Percentiles rank a stretch among this genome's conserved stretches.
phyloP scores from a whole-genome alignment of 2,888 invertebrate genomes.

The Archips crataeganus region DNA sequence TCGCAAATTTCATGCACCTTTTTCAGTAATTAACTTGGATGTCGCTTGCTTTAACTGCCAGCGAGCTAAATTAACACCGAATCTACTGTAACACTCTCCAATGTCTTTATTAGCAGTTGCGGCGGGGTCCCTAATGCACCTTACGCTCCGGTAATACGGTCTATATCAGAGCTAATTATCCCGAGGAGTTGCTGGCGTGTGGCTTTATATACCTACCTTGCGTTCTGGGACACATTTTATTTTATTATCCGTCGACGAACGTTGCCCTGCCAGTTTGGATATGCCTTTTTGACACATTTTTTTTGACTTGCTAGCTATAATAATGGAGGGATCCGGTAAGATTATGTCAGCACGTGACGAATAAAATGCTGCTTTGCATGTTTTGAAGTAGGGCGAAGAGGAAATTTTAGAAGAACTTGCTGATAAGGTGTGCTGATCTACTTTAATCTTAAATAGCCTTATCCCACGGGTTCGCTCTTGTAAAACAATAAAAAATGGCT shows the following conservation, averaged over 20 bases:
- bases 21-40: background rate
- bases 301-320: background rate
- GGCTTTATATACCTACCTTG: slow-evolving; percentile 10
- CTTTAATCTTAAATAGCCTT: background rate
- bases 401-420: background rate
- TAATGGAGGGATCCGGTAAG: background rate
- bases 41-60: slow-evolving; percentile 1
- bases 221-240: slow-evolving; percentile 26
- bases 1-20: background rate
- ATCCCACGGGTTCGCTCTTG: too few species aligned
- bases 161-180: slow-evolving; percentile 28
- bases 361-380: background rate
- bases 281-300: slow-evolving; percentile 21
- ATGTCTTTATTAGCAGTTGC: slow-evolving; percentile 11
- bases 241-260: slow-evolving; percentile 25
- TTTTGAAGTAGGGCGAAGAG: background rate
- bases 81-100: slow-evolving; percentile 22
- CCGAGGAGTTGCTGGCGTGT: slow-evolving; percentile 10
- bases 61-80: slow-evolving; percentile 16
- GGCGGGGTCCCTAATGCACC: slow-evolving; percentile 23
- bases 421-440: background rate
- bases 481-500: too few species aligned
- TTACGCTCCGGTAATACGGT: slow-evolving; percentile 25
- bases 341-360: slow-evolving; percentile 10
- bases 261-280: slow-evolving; percentile 24